Conservation (phyloP, 1,140 invertebrate genomes). For the Zaprionus vittiger region DNA sequence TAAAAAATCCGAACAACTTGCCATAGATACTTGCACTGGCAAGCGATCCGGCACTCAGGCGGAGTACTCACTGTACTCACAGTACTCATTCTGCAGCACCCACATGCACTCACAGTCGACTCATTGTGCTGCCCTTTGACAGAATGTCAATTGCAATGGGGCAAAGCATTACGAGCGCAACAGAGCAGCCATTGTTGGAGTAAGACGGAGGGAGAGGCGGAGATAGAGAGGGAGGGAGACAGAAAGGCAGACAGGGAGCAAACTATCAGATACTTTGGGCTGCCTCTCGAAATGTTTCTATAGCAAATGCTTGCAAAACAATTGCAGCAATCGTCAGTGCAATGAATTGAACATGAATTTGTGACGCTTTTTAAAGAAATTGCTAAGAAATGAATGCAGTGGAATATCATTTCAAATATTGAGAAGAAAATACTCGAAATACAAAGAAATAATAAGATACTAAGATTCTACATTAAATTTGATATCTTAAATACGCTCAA, state of each 20-base stretch:
- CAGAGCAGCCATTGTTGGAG: neutral
- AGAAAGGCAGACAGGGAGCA: conserved; percentile 11
- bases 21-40: conserved; percentile 9
- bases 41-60: conserved; percentile 16
- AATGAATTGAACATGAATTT: neutral
- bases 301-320: conserved; percentile 18
- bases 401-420: too few species aligned
- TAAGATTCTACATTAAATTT: neutral
- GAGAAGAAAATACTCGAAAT: too few species aligned
- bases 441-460: too few species aligned
- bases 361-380: neutral
- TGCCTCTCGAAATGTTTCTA: neutral
- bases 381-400: neutral
- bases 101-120: conserved; percentile 20
- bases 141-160: conserved; percentile 74
- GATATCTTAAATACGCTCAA: neutral
- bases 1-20: conserved; percentile 49
- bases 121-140: conserved; percentile 68
- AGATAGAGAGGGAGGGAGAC: conserved; percentile 3
- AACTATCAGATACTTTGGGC: conserved; percentile 13
- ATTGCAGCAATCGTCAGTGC: neutral
- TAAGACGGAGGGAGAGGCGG: neutral
- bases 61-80: conserved; percentile 12
- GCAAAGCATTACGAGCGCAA: conserved; percentile 59
- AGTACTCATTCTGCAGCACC: conserved; percentile 3